These are phyloP conservation scores for Holacanthus passer DNA, from an alignment of 2,113 vertebrate genomes.

Conservation along the genomic window DNA sequence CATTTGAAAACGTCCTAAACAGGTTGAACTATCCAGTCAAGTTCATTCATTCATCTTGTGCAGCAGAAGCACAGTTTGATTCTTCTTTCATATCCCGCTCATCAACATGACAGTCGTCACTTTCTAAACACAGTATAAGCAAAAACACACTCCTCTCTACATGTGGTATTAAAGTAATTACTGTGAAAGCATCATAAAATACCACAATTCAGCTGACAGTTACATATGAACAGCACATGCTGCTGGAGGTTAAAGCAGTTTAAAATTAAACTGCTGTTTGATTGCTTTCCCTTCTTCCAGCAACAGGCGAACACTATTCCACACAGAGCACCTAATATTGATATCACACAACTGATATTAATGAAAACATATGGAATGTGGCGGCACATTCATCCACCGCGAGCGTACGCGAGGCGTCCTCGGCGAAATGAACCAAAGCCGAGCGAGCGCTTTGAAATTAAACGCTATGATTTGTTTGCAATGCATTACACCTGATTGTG, in stretches of 20 bases:
- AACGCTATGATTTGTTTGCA: slow-evolving; percentile 68
- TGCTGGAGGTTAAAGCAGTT: neutral
- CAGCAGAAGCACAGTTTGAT: no score
- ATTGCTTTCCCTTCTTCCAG: slow-evolving; percentile 20
- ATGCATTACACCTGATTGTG: slow-evolving; percentile 65
- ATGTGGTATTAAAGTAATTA: slow-evolving; percentile 13
- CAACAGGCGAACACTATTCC: slow-evolving; percentile 11
- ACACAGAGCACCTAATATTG: slow-evolving; percentile 36
- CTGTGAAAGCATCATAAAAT: neutral
- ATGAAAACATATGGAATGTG: slow-evolving; percentile 62
- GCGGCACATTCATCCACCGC: slow-evolving; percentile 30
- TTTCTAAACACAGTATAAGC: no score
- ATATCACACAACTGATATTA: slow-evolving; percentile 67
- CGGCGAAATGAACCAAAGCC: slow-evolving; percentile 64
- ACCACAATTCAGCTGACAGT: slow-evolving; percentile 4
- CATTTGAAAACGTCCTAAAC: no score
- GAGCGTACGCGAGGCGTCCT: slow-evolving; percentile 31
- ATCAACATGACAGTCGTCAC: no score
- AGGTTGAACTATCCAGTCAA: no score
- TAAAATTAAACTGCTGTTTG: slow-evolving; percentile 37
- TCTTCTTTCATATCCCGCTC: no score
- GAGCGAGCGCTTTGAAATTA: slow-evolving; percentile 54
- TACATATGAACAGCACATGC: slow-evolving; percentile 3
- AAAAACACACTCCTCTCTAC: neutral
- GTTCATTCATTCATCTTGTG: no score